Base-by-base conservation (phyloP, 37 sponge, comb jelly and placozoan genomes). In the Halichondria panicea region DNA sequence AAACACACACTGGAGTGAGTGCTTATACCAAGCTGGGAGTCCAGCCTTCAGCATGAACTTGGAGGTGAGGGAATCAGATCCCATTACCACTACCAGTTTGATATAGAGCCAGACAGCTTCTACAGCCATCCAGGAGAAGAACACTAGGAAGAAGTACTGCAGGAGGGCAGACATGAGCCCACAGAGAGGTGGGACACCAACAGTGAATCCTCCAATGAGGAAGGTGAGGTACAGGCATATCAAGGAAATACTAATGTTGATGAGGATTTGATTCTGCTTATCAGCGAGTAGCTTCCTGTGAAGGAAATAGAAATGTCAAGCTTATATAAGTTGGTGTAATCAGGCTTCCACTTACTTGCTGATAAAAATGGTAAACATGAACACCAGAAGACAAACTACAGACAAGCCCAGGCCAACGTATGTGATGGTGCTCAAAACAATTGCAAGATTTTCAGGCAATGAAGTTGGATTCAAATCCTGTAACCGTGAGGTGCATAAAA, bases 121-220 rank as follows among this genome's bases (percentile, higher is more conserved):
- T 11, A 54, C 70, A 43, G 71, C 87, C 13, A 76, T 87, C 81
- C 87, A 87, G 41, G 59, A 28, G 44, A 87, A 87, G 71, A 53
- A 80, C 43, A 75, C 87, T 71, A 87, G 32, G 71, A 87, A 70
- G 76, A 87, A 81, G 71, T 87, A 87, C 38, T 87, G 80, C 5
- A 87, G 53, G 30, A 87, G 61, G 31, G 82, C 87, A 43, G 82
- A 50, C 30, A 38, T 50, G 40, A 87, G 22, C 2, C 82, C 87
- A 75, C 87, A 87, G 34, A 84, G 43, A 4, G 44, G 35, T 12
- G 69, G 41, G 11, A 86, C 72, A 28, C 55, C 5, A 9, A 61
- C 57, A 3, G 48, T 57, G 28, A 55, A 35, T 39, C 56, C 81
- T n/a, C 58, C 81, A 13, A 80, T 53, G 42, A 89, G 12, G 55